phyloP scores from a whole-genome alignment of 2,888 invertebrate genomes.

The Autographa gamma region DNA sequence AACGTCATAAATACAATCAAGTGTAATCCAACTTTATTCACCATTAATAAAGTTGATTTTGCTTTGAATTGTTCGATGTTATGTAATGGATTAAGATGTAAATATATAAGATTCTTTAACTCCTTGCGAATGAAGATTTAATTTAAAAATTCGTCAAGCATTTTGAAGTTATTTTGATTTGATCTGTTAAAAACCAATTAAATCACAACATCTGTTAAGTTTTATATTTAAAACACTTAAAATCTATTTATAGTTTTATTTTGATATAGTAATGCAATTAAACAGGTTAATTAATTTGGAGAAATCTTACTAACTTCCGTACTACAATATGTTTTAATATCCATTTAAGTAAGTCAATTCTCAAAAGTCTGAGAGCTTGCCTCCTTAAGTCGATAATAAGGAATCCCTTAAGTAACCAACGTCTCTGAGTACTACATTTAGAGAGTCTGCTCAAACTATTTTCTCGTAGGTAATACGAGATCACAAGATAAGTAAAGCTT shows the following conservation, averaged over 20 bases:
- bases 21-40: slow-evolving; percentile 36
- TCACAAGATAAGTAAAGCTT: background rate
- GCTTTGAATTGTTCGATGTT: slow-evolving; percentile 9
- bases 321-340: too few relatives aligned
- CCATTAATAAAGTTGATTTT: slow-evolving; percentile 28
- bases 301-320: too few relatives aligned
- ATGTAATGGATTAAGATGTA: slow-evolving; percentile 48
- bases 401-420: too few relatives aligned
- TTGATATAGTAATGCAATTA: too few relatives aligned
- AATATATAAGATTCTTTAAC: slow-evolving; percentile 36
- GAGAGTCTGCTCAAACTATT: too few relatives aligned
- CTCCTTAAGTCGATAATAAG: too few relatives aligned
- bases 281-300: too few relatives aligned
- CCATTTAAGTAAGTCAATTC: too few relatives aligned
- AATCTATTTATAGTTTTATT: too few relatives aligned
- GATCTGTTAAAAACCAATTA: background rate
- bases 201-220: background rate
- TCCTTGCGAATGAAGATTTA: background rate
- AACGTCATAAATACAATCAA: slow-evolving; percentile 31
- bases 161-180: background rate
- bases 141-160: background rate
- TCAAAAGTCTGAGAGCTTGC: too few relatives aligned
- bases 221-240: background rate
- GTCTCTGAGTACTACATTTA: too few relatives aligned
- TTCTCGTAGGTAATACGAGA: background rate